Evolutionary conservation across 23 tunicate genomes (phyloP), one percentile per base, ranked within the genome.

Genomic region (Trididemnum clinides): DNA sequence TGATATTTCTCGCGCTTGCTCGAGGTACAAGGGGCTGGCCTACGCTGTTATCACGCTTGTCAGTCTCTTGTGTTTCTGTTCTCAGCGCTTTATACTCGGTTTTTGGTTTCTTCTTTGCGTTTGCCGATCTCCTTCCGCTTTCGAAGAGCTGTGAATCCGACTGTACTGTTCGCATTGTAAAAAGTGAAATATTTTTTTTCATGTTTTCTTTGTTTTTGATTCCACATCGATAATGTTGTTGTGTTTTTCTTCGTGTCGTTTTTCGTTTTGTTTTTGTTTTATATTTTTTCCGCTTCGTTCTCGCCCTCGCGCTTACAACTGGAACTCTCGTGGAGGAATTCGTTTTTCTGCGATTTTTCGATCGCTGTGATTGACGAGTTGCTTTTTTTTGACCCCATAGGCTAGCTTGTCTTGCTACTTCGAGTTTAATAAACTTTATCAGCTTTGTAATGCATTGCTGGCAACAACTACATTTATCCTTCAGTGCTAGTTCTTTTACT

Each of bases 391-490:
- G 30, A 6, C 36, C 2, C 75, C 75, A 66, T 6, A 4, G 10
- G n/a, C 36, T 29, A 7, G 37, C 66, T 51, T 78, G 83, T 35
- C 50, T 51, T 2, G 66, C 50, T 2, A 51, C 51, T 28, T 78
- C 65, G 12, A 33, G 66, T 31, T 51, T 78, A 29, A 78, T 78
- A 36, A 33, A 78, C 20, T 19, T 21, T 39, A 51, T 50, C 38
- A 78, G 38, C 19, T 78, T 25, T 15, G 25, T 15, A 7, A 78
- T 51, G 66, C 83, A 78, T 19, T 78, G 51, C 15, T 51, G 66
- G 27, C 83, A 78, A 66, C 83, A 78, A 23, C 50, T 51, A 66
- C 83, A 78, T 28, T 78, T 27, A 28, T 78, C 83, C 7, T 39
- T 23, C 28, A 27, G 19, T 4, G 80, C 27, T 2, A 73, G 54